Evolutionary conservation across 2,113 vertebrate species (phyloP).

Genomic region (Malurus alboscapulatus): DNA sequence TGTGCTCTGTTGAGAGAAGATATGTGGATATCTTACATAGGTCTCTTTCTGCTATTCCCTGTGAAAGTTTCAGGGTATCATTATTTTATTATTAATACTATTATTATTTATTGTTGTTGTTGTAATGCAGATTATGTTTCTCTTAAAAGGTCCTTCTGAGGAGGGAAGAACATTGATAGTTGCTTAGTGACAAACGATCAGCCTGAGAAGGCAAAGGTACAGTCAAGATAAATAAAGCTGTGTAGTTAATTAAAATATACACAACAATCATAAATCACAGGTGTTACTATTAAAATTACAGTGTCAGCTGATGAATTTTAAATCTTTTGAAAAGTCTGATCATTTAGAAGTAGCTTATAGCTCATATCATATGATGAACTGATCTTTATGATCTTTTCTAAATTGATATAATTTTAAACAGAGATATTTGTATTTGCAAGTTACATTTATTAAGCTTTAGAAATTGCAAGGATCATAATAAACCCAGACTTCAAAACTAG

Average conservation of each 20-base stretch:
- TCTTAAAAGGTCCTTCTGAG: neutral
- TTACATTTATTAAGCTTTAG: neutral
- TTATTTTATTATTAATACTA: neutral
- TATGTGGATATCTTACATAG: neutral
- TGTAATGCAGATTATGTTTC: neutral
- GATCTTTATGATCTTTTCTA: neutral
- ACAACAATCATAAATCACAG: neutral
- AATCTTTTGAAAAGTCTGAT: neutral
- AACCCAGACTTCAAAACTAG: neutral
- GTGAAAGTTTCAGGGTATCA: neutral
- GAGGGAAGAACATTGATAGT: neutral
- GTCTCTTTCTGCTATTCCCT: neutral
- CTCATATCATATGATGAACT: neutral
- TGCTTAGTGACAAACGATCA: neutral
- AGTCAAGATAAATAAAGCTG: neutral
- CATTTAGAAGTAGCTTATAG: neutral
- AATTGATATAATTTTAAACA: neutral
- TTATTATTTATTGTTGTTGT: neutral
- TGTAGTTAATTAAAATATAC: neutral
- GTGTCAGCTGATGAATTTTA: neutral
- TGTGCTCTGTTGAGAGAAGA: neutral
- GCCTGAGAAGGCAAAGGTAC: neutral
- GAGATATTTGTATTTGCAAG: neutral
- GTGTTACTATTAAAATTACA: neutral
- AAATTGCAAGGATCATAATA: neutral